These are phyloP conservation scores for Platycercus adscitus DNA, from an alignment of 2,113 vertebrate species.

Conservation along the genomic window DNA sequence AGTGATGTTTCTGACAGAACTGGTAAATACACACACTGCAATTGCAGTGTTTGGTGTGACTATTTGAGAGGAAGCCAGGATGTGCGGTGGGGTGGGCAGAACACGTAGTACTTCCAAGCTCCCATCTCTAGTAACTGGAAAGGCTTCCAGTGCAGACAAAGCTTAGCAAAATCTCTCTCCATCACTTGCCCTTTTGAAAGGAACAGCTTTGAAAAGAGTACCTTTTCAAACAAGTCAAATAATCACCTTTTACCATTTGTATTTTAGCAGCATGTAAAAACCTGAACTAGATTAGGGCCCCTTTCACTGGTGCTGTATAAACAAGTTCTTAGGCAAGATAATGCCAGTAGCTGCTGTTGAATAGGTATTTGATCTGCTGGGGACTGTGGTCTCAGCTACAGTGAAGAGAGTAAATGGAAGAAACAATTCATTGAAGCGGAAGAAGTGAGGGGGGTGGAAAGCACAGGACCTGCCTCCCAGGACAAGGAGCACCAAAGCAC, in stretches of 20 bases:
- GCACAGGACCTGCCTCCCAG: background rate
- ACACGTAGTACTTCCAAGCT: background rate
- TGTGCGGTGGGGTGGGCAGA: background rate
- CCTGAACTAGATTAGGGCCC: background rate
- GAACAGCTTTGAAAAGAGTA: background rate
- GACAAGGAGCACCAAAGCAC: background rate
- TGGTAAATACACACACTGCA: background rate
- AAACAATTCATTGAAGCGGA: background rate
- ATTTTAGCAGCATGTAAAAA: background rate
- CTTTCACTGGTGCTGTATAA: background rate
- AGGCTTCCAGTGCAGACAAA: background rate
- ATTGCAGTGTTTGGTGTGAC: background rate
- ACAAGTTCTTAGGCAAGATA: background rate
- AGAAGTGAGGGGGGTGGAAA: background rate
- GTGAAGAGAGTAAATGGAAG: background rate
- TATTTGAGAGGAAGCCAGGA: fast-evolving
- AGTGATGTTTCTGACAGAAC: background rate
- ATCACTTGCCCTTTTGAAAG: background rate
- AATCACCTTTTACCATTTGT: background rate
- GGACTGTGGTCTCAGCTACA: background rate
- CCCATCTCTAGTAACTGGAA: background rate
- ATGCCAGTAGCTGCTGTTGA: background rate
- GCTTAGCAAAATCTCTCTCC: background rate
- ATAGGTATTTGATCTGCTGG: background rate
- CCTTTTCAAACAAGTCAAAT: background rate